Evolutionary conservation across 2,113 vertebrate species (phyloP), one percentile per base, ranked within the genome.

Genomic region (Hucho hucho): DNA sequence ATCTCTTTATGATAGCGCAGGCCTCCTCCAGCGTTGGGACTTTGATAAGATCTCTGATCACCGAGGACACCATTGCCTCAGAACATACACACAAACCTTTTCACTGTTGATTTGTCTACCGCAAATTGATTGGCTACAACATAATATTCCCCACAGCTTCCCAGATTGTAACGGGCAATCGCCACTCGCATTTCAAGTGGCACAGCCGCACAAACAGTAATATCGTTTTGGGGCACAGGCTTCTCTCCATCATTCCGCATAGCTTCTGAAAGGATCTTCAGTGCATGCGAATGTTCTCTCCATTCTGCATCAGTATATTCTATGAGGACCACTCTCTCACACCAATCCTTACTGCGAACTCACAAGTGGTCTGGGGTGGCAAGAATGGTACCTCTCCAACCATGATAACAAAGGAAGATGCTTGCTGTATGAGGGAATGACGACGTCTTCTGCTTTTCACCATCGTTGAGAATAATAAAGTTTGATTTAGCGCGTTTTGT

Each of bases 11-110:
- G n/a, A 75, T 63, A 7, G 32, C n/a, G 6, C 6, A 26, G 6
- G 58, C 64, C 66, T 78, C 71, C n/a, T 73, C 49, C 12, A 47
- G 28, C 24, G 20, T 47, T 58, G 64, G 64, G 22, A 63, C 7
- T 9, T 25, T 18, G 32, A 73, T 63, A 2, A 73, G 47, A 1
- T 68, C 58, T 29, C 11, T 65, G 6, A 76, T 24, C 13, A 22
- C 25, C 7, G 37, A 14, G 5, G 29, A 47, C 24, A 74, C 14
- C 64, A 73, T 73, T 1, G 37, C 64, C 49, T 68, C 70, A 78
- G 18, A 77, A 72, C 59, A 66, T 24, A 49, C 72, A 72, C 25
- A 67, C n/a, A 43, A 47, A 73, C 22, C 63, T 78, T 29, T 73
- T 73, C 2, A 68, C 71, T 13, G 76, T 71, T 37, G 58, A 26